Percentiles rank a stretch among this genome's conserved stretches.
These are phyloP conservation scores for Grus americana DNA, from an alignment of 2,113 vertebrate genomes.

Conservation along the genomic window DNA sequence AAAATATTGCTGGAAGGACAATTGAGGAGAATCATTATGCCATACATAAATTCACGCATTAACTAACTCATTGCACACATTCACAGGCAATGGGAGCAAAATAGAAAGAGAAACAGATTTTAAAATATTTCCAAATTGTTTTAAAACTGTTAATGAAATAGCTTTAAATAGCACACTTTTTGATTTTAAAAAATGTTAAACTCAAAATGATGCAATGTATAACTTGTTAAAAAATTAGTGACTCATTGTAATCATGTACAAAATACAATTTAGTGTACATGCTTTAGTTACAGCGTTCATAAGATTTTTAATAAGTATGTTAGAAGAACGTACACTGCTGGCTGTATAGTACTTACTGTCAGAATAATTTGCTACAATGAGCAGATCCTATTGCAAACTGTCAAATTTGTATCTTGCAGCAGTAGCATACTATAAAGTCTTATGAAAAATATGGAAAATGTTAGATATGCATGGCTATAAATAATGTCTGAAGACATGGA, in stretches of 20 bases:
- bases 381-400: conserved; percentile 57
- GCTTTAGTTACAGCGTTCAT: not conserved
- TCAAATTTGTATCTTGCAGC: conserved; percentile 62
- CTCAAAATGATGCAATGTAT: not conserved
- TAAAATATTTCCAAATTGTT: not conserved
- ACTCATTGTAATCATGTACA: not conserved
- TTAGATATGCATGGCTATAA: conserved; percentile 47
- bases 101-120: not conserved
- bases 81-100: not conserved
- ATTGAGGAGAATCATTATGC: conserved; percentile 16
- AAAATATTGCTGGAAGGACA: conserved; percentile 40
- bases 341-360: conserved; percentile 41
- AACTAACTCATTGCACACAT: not conserved
- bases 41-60: not conserved
- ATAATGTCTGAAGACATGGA: conserved; percentile 48
- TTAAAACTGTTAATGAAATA: conserved; percentile 8
- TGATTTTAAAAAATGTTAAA: not conserved
- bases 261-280: not conserved
- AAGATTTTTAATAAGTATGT: conserved; percentile 33
- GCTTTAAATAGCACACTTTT: not conserved
- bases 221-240: not conserved
- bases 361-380: conserved; percentile 61
- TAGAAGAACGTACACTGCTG: conserved; percentile 24
- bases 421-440: conserved; percentile 36
- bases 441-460: conserved; percentile 59